Percentiles rank a stretch among this genome's conserved stretches.
Conservation (phyloP, 2,888 invertebrate species). For the Nephrotoma flavescens region DNA sequence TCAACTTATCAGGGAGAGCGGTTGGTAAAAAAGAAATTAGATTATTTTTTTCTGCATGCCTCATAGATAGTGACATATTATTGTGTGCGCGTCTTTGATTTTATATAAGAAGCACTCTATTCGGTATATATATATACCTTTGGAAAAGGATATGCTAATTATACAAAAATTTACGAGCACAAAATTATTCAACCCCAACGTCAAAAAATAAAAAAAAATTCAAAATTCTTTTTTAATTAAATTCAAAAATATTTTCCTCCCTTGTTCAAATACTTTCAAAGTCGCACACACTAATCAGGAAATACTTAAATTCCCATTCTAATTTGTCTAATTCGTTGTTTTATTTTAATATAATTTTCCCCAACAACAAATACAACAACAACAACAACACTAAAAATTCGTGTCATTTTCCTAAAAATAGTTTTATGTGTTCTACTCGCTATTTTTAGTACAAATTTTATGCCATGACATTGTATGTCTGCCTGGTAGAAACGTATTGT, state of each 20-base stretch:
- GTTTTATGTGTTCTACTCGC: background rate
- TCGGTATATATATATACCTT: too few species aligned
- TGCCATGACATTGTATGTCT: background rate
- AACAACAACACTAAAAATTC: background rate
- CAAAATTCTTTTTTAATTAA: background rate
- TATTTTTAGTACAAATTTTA: background rate
- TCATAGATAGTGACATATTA: too few species aligned
- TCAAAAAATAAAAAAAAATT: too few species aligned
- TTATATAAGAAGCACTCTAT: too few species aligned
- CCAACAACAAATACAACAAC: background rate
- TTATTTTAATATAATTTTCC: background rate
- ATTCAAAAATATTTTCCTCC: background rate
- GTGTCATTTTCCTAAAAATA: background rate
- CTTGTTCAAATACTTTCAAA: background rate
- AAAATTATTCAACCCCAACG: too few species aligned
- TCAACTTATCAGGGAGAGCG: too few species aligned
- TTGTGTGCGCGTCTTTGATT: too few species aligned
- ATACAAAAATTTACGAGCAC: too few species aligned
- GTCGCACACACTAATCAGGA: background rate
- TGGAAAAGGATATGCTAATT: too few species aligned
- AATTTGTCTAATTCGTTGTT: background rate
- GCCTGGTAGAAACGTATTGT: background rate
- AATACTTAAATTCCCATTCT: background rate
- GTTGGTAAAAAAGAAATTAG: too few species aligned
- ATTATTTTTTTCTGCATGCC: too few species aligned